Conservation (phyloP, 2,888 invertebrate genomes). For the Drosophila borealis region DNA sequence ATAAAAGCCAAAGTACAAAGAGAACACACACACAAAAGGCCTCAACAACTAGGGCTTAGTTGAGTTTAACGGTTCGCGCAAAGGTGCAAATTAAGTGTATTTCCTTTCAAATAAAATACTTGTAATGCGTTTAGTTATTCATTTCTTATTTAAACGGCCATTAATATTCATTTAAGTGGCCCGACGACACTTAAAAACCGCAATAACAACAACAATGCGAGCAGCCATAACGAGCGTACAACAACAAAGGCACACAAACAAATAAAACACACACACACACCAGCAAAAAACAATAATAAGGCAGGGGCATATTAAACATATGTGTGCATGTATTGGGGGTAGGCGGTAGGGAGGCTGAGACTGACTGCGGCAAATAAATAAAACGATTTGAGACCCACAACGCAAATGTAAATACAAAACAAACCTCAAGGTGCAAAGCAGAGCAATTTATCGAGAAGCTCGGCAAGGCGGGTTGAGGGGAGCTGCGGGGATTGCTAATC, state of each 20-base stretch:
- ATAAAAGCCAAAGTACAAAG: neutral
- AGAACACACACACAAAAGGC: neutral
- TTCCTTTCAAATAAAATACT: slow-evolving; percentile 15
- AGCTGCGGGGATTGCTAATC: slow-evolving; percentile 46
- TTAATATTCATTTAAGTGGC: slow-evolving; percentile 67
- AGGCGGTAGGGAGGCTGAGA: neutral
- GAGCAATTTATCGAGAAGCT: slow-evolving; percentile 17
- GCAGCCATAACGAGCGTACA: slow-evolving; percentile 50
- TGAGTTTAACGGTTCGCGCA: neutral
- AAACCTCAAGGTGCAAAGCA: slow-evolving; percentile 56
- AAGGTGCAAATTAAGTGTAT: slow-evolving; percentile 21
- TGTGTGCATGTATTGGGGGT: slow-evolving; percentile 20
- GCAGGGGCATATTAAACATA: slow-evolving; percentile 61
- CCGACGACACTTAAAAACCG: slow-evolving; percentile 69
- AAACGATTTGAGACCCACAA: slow-evolving; percentile 66
- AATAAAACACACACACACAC: slow-evolving; percentile 26
- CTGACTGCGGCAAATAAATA: slow-evolving; percentile 66
- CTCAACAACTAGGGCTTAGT: neutral
- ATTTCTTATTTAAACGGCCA: slow-evolving; percentile 54
- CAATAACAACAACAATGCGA: slow-evolving; percentile 49
- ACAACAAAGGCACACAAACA: slow-evolving; percentile 39
- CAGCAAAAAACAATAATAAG: slow-evolving; percentile 60
- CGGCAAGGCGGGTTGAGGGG: neutral
- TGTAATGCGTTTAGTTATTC: slow-evolving; percentile 51
- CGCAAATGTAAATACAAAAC: slow-evolving; percentile 62